Evolutionary conservation across 2,888 invertebrate genomes (phyloP).

Genomic region (Anarsia innoxiella): DNA sequence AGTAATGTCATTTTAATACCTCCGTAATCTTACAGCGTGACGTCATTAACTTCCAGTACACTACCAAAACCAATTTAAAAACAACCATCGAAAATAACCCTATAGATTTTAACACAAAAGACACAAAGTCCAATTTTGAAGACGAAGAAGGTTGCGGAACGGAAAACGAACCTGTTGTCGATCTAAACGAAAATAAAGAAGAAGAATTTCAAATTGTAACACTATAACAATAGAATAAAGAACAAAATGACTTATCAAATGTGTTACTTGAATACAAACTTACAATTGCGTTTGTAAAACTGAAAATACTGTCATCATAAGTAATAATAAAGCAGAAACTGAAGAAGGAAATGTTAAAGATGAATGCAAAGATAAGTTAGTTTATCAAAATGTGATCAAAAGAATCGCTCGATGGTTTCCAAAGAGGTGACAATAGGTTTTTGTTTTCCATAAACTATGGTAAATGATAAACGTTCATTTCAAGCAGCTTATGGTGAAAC

Average conservation of each 20-base stretch:
- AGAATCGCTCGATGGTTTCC: constrained; percentile 61
- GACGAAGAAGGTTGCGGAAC: constrained; percentile 1
- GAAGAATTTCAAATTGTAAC: constrained; percentile 36
- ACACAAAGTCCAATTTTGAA: constrained; percentile 24
- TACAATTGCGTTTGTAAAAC: background rate
- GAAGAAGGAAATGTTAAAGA: background rate
- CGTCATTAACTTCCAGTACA: constrained; percentile 55
- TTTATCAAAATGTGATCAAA: constrained; percentile 27
- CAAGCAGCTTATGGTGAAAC: constrained; percentile 66
- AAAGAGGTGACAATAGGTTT: constrained; percentile 67
- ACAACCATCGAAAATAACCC: background rate
- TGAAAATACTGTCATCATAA: background rate
- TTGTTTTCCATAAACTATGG: constrained; percentile 31
- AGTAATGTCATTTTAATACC: constrained; percentile 72
- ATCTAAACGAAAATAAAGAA: constrained; percentile 26
- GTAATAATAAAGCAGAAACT: constrained; percentile 21
- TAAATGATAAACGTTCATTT: constrained; percentile 51
- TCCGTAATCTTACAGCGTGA: constrained; percentile 52
- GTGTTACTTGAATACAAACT: constrained; percentile 6
- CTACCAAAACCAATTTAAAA: constrained; percentile 18
- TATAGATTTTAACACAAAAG: constrained; percentile 12
- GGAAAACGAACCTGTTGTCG: constrained; percentile 12
- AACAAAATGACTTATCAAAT: constrained; percentile 30
- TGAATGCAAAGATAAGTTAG: constrained; percentile 16
- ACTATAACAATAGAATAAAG: constrained; percentile 35